These are phyloP conservation scores for Clamator glandarius DNA, from an alignment of 2,797 vertebrate genomes.

Conservation along the genomic window DNA sequence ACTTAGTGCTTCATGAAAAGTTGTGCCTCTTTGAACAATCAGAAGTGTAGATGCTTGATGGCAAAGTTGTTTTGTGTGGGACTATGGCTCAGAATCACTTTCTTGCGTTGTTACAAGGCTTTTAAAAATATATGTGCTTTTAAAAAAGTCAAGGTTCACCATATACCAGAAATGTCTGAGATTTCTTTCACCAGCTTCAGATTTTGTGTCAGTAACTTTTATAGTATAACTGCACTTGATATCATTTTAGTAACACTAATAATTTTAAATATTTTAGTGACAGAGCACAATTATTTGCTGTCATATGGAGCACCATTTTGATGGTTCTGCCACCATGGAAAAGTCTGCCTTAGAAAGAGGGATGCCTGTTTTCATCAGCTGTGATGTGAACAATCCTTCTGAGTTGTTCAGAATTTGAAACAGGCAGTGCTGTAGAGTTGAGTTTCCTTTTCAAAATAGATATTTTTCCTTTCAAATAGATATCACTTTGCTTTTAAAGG, in stretches of 20 bases:
- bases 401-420: not conserved
- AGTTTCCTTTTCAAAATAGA: not conserved
- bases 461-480: not conserved
- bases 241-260: not conserved
- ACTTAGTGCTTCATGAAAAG: not conserved
- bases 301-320: not conserved
- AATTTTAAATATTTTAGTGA: not conserved
- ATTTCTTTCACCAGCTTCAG: not conserved
- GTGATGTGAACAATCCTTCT: not conserved
- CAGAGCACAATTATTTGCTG: not conserved
- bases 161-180: not conserved
- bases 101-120: not conserved
- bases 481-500: not conserved
- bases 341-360: not conserved
- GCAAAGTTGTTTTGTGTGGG: not conserved
- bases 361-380: not conserved
- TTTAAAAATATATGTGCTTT: not conserved
- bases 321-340: not conserved
- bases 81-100: not conserved
- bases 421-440: not conserved
- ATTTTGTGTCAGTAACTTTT: not conserved
- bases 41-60: not conserved
- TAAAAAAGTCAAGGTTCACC: not conserved
- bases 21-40: not conserved
- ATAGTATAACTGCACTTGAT: not conserved